Evolutionary conservation across 2,888 invertebrate genomes (phyloP).

Genomic region (Drosophila yooni): DNA sequence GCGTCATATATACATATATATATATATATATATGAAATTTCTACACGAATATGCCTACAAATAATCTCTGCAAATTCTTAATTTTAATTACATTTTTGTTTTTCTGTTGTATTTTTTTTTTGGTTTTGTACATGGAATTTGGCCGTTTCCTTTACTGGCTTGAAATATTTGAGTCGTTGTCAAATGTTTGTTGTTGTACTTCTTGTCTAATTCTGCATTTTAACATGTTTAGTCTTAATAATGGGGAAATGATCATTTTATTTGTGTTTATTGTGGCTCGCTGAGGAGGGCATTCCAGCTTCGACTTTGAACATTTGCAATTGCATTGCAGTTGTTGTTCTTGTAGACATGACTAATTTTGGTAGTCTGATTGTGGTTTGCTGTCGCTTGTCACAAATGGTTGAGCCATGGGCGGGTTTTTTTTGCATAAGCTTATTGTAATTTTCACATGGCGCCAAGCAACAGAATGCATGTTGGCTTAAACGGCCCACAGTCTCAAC

Average conservation of each 20-base stretch:
- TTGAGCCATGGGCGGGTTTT: conserved; percentile 55
- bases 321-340: conserved; percentile 6
- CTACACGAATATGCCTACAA: not conserved
- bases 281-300: conserved; percentile 4
- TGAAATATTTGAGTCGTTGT: too few relatives aligned
- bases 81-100: not conserved
- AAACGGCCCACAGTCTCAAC: conserved; percentile 50
- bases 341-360: conserved; percentile 69
- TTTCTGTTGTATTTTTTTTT: not conserved
- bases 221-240: not conserved
- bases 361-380: conserved; percentile 32
- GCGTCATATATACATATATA: not conserved
- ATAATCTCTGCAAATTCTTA: not conserved
- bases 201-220: not conserved
- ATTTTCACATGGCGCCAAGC: conserved; percentile 69
- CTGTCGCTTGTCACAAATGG: conserved; percentile 19
- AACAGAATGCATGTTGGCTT: conserved; percentile 41
- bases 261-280: not conserved
- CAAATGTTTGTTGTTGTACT: not conserved
- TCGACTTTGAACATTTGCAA: not conserved
- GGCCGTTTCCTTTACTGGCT: not conserved
- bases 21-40: not conserved
- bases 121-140: not conserved
- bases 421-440: conserved; percentile 67
- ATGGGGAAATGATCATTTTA: not conserved